Evolutionary conservation across 2,113 vertebrate genomes (phyloP).

Genomic region (Paracanthobrama guichenoti): DNA sequence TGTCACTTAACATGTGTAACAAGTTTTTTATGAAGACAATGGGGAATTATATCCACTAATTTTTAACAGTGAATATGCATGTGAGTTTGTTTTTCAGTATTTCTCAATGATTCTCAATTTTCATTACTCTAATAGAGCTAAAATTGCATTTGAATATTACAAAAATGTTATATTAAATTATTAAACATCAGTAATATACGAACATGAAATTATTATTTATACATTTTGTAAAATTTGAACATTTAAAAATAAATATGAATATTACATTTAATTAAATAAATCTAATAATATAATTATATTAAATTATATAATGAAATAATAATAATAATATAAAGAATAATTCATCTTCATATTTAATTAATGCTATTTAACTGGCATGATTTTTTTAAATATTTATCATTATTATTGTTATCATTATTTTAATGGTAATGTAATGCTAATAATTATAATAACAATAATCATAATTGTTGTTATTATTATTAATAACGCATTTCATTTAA

Average conservation of each 20-base stretch:
- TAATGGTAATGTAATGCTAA: not conserved
- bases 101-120: not conserved
- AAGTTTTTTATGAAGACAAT: too few species aligned
- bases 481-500: not conserved
- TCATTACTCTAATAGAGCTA: not conserved
- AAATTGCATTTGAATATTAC: not conserved
- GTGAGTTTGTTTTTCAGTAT: not conserved
- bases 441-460: not conserved
- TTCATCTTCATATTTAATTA: not conserved
- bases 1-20: too few species aligned
- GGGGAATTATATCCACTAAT: not conserved
- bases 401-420: not conserved
- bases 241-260: too few species aligned
- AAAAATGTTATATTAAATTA: not conserved
- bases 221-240: too few species aligned
- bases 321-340: not conserved
- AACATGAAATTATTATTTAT: not conserved
- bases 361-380: too few species aligned
- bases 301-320: too few species aligned
- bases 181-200: not conserved
- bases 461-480: too few species aligned
- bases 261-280: too few species aligned
- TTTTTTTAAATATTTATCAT: not conserved
- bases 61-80: not conserved
- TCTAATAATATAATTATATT: too few species aligned